Evolutionary conservation across 1,140 invertebrate genomes (phyloP).

Genomic region (Phocides pigmalion): DNA sequence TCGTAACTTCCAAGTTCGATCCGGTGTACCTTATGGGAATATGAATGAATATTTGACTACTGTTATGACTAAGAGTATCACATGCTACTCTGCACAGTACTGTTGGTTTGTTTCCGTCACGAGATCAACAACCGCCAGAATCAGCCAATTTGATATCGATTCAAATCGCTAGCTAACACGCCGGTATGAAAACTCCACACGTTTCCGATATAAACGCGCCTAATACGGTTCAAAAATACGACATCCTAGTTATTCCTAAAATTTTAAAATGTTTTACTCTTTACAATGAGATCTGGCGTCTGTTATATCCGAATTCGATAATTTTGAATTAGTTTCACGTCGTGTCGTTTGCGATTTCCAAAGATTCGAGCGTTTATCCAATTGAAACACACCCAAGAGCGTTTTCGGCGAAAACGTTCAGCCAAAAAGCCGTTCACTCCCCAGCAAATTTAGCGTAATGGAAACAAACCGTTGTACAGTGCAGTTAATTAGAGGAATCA

Average conservation of each 20-base stretch:
- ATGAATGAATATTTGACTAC: constrained; percentile 68
- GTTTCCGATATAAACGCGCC: not conserved
- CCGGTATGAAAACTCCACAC: no score
- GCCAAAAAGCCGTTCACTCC: not conserved
- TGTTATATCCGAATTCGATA: not conserved
- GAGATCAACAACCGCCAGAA: constrained; percentile 16
- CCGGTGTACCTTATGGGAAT: constrained; percentile 51
- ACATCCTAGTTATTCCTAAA: no score
- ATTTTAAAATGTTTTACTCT: no score
- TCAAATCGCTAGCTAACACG: not conserved
- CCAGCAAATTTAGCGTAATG: constrained; percentile 53
- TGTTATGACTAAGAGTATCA: constrained; percentile 74
- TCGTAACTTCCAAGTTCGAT: constrained; percentile 49
- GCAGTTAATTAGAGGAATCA: constrained; percentile 76
- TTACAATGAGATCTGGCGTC: no score
- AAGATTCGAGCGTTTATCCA: no score
- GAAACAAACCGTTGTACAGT: constrained; percentile 60
- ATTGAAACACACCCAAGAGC: not conserved
- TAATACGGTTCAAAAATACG: not conserved
- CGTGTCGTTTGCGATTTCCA: not conserved
- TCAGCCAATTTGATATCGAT: not conserved
- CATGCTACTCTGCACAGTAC: constrained; percentile 70
- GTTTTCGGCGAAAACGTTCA: not conserved
- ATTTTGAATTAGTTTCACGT: not conserved
- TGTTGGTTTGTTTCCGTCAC: constrained; percentile 63